Percentiles rank a stretch among this genome's conserved stretches.
Conservation (phyloP, 2,888 invertebrate genomes). For the Ophraella communa region DNA sequence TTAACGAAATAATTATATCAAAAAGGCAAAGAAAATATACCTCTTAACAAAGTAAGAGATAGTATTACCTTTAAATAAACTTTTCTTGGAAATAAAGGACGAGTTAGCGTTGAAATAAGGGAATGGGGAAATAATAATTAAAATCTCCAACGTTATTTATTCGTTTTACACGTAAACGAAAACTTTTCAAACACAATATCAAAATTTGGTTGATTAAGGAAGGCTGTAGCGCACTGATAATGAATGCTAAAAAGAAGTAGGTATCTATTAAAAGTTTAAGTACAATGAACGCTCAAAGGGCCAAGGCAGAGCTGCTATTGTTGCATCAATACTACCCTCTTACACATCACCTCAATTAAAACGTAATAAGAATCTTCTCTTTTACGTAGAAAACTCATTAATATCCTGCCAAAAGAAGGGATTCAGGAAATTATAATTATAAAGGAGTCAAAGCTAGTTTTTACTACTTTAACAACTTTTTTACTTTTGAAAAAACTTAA, state of each 20-base stretch:
- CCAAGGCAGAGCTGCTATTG: conserved; percentile 41
- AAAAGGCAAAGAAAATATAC: conserved; percentile 9
- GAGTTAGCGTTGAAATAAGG: conserved; percentile 22
- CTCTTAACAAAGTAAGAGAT: conserved; percentile 44
- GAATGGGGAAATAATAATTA: conserved; percentile 53
- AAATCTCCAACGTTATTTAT: conserved; percentile 54
- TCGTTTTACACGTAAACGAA: conserved; percentile 55
- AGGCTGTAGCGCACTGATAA: conserved; percentile 57
- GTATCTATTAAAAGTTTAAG: conserved; percentile 62
- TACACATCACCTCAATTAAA: conserved; percentile 62
- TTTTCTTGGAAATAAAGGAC: conserved; percentile 45
- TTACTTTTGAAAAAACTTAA: not conserved
- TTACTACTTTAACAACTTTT: conserved; percentile 23
- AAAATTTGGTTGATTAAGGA: conserved; percentile 58
- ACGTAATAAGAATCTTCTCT: conserved; percentile 61
- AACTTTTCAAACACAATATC: conserved; percentile 52
- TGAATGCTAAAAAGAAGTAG: conserved; percentile 59
- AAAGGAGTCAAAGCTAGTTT: conserved; percentile 31
- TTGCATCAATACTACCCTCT: conserved; percentile 57
- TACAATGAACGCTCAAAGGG: conserved; percentile 50
- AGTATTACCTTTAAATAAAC: conserved; percentile 47
- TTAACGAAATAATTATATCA: conserved; percentile 12
- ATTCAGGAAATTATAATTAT: conserved; percentile 56
- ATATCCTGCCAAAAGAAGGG: conserved; percentile 57
- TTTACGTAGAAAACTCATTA: conserved; percentile 60